Evolutionary conservation across 2,113 vertebrate species (phyloP).

Genomic region (Dolichotis patagonum): DNA sequence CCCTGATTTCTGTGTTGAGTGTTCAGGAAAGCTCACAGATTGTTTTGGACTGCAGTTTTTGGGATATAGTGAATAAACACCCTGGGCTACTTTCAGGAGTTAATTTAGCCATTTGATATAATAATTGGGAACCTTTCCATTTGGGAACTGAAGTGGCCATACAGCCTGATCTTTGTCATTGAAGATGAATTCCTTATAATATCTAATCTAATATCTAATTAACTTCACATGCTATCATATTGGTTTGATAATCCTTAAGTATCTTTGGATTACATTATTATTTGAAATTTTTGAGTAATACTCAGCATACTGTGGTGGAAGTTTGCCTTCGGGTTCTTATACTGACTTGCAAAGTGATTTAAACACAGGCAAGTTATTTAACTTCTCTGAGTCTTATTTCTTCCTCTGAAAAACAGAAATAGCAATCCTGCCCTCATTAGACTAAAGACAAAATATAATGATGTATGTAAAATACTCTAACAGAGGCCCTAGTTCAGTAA

Average conservation of each 20-base stretch:
- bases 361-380: background rate
- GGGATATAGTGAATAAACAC: background rate
- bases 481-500: background rate
- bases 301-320: background rate
- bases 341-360: background rate
- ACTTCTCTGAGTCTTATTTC: background rate
- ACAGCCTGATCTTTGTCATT: background rate
- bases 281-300: conserved; percentile 17
- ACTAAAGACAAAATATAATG: background rate
- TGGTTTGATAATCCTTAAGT: background rate
- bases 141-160: background rate
- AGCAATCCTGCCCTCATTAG: background rate
- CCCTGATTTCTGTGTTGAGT: background rate
- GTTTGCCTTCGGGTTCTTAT: background rate
- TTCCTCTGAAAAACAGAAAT: background rate
- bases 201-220: background rate
- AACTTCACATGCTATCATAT: background rate
- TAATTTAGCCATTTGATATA: background rate
- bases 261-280: background rate
- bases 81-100: background rate
- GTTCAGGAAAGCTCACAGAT: background rate
- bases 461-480: background rate
- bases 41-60: background rate
- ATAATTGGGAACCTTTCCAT: background rate
- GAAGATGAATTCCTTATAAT: background rate